Percentiles rank a stretch among this genome's conserved stretches.
Evolutionary conservation across 2,113 vertebrate genomes (phyloP).

Genomic region (Mus pahari): DNA sequence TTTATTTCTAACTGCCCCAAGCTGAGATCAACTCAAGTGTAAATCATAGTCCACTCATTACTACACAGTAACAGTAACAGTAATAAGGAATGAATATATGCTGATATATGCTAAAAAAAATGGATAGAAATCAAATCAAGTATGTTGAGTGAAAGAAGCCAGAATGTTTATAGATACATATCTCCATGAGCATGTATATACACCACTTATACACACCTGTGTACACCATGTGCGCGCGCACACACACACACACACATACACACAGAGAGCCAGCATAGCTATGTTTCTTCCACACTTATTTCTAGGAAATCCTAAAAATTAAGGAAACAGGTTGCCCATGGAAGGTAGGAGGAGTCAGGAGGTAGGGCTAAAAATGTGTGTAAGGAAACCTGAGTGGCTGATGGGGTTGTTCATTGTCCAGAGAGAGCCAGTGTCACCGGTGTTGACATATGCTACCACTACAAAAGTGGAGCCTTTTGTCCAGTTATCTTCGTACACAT

Average conservation of each 20-base stretch:
- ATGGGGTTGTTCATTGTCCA: not conserved
- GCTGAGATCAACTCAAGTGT: not conserved
- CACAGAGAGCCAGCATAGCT: not conserved
- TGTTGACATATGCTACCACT: not conserved
- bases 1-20: not conserved
- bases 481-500: not conserved
- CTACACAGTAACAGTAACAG: not conserved
- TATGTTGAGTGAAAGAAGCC: not conserved
- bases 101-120: not conserved
- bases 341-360: not conserved
- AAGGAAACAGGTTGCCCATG: not conserved
- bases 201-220: too few relatives aligned
- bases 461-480: not conserved
- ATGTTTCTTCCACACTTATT: not conserved
- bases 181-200: not conserved
- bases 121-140: not conserved
- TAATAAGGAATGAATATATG: not conserved
- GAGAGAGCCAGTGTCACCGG: not conserved
- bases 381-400: not conserved
- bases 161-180: not conserved
- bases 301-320: not conserved
- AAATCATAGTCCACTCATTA: not conserved
- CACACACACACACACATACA: not conserved
- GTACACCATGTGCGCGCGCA: too few relatives aligned
- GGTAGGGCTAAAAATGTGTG: not conserved